Base-by-base conservation (phyloP, 2,797 vertebrate species). In the Nyctalus aviator region DNA sequence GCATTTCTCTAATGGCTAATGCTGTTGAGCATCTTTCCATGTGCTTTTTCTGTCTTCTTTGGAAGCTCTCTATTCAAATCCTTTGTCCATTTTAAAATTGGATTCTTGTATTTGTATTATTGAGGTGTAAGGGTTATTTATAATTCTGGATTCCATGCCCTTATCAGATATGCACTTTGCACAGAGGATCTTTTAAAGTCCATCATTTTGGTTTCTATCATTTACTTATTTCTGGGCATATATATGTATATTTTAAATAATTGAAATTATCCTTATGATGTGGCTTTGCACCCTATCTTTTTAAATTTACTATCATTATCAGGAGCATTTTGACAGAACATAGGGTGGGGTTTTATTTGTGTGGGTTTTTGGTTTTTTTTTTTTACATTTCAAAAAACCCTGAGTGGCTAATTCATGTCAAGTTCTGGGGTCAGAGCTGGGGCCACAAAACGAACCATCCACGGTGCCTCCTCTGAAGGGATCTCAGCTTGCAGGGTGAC, bases 221-320 rank as follows among this genome's bases (percentile, higher is more conserved):
- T 66, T 92, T 92, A 30, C 84, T 50, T 53, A 93, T 92, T 93
- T 81, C 72, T 91, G 32, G 6, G 9, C 50, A 87, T 59, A 21
- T 93, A 66, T 78, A 14, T 93, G 1, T 94, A 8, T 84, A 44
- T 78, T 95, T 95, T 91, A 84, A 91, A 64, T 46, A 84, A 86
- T 55, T 87, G 77, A 93, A 89, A 77, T 79, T 94, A 64, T 84
- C 25, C 53, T 81, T 55, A 81, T 37, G 93, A 21, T 88, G 72
- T 72, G 76, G 32, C 30, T 73, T 90, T 55, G 1, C 23, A 79
- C 35, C 27, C 41, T 94, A 30, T 59, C 94, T 93, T 94, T 96
- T 20, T 20, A 14, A 46, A 68, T 55, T 84, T 88, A 77, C 23
- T 94, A 14, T 82, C 32, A 46, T 62, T 72, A 44, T 89, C 13